Percentiles rank a stretch among this genome's conserved stretches.
Evolutionary conservation across 2,797 vertebrate species (phyloP).

Genomic region (Mergus octosetaceus): DNA sequence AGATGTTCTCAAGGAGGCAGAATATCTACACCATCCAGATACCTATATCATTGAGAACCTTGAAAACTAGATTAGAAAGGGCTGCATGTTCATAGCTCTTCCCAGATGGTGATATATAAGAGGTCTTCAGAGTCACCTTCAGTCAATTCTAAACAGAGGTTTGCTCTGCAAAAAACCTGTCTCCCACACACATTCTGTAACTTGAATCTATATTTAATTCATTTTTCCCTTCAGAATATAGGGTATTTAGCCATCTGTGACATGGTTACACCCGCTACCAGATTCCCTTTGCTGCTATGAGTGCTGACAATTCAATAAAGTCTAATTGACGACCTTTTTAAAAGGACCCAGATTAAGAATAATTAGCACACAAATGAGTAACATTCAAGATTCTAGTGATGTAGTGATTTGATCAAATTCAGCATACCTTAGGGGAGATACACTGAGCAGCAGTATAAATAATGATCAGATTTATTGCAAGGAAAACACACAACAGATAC

Average conservation of each 20-base stretch:
- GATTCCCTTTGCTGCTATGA: constrained; percentile 9
- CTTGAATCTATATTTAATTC: constrained; percentile 34
- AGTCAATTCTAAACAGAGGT: neutral
- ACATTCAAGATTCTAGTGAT: constrained; percentile 11
- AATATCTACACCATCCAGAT: neutral
- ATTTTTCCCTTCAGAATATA: constrained; percentile 44
- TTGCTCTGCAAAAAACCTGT: constrained; percentile 16
- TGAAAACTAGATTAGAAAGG: neutral
- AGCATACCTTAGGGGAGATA: constrained; percentile 36
- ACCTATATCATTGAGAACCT: neutral
- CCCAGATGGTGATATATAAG: neutral
- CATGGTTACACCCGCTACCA: constrained; percentile 14
- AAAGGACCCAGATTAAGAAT: constrained; percentile 49
- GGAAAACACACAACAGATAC: constrained; percentile 8
- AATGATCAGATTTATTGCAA: constrained; percentile 13
- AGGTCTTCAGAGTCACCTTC: constrained; percentile 24
- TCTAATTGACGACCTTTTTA: constrained; percentile 39
- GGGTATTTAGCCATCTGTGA: constrained; percentile 51
- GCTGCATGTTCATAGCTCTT: constrained; percentile 7
- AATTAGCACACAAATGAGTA: constrained; percentile 45
- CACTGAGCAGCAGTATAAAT: neutral
- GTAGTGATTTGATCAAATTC: constrained; percentile 21
- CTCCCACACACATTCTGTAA: constrained; percentile 20
- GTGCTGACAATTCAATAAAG: constrained; percentile 38
- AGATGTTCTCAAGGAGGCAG: neutral